Percentiles rank a stretch among this genome's conserved stretches.
Evolutionary conservation across 1,140 invertebrate genomes (phyloP).

Genomic region (Ips nitidus): DNA sequence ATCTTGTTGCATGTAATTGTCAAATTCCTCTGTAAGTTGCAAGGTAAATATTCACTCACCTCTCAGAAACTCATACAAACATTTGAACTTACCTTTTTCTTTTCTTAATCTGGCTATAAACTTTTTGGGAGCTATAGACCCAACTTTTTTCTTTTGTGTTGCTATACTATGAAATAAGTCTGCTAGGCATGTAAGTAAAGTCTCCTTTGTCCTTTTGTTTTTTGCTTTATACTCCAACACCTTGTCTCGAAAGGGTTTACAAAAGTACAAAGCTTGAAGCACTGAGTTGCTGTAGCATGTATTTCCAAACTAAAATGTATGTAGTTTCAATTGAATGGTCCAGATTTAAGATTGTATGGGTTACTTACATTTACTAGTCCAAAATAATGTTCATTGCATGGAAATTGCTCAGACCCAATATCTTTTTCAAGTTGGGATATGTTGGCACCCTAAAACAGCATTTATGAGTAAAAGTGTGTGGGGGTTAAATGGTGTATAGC

Average conservation of each 20-base stretch:
- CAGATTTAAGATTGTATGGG: slow-evolving; percentile 9
- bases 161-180: slow-evolving; percentile 99
- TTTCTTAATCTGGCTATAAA: slow-evolving; percentile 97
- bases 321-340: background rate
- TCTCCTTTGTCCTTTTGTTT: slow-evolving; percentile 97
- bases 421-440: slow-evolving; percentile 97
- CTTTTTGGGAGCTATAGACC: slow-evolving; percentile 98
- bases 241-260: slow-evolving; percentile 97
- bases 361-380: slow-evolving; percentile 93
- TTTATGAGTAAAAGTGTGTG: background rate
- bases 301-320: slow-evolving; percentile 92
- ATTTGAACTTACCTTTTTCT: slow-evolving; percentile 81
- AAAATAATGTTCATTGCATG: slow-evolving; percentile 98
- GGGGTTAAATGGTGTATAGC: no score
- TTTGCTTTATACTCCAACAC: slow-evolving; percentile 98
- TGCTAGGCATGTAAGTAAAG: slow-evolving; percentile 93
- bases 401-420: slow-evolving; percentile 96
- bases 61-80: background rate
- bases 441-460: slow-evolving; percentile 83
- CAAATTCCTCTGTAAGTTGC: slow-evolving; percentile 88
- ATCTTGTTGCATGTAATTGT: slow-evolving; percentile 99
- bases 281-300: slow-evolving; percentile 99
- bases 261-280: slow-evolving; percentile 98
- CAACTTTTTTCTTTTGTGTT: slow-evolving; percentile 99
- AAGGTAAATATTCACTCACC: background rate